A percentile compares a stretch with the other conserved stretches of the same genome.
These are phyloP conservation scores for Galago senegalensis DNA, from an alignment of 2,797 vertebrate genomes.

Conservation along the genomic window DNA sequence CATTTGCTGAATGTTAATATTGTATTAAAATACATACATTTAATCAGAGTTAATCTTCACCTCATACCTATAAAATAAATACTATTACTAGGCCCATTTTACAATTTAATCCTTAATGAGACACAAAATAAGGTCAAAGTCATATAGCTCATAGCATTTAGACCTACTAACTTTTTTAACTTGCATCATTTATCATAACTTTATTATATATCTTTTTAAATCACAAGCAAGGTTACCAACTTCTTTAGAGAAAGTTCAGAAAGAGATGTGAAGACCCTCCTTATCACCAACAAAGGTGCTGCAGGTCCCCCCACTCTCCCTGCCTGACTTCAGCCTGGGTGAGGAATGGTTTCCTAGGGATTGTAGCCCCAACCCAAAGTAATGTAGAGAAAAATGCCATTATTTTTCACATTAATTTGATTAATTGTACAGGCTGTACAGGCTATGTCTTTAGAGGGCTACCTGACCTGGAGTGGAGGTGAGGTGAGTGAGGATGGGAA, in stretches of 20 bases:
- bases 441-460: neutral
- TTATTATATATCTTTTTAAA: neutral
- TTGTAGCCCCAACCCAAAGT: neutral
- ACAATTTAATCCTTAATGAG: constrained; percentile 4
- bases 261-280: neutral
- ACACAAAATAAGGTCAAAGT: constrained; percentile 19
- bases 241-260: constrained; percentile 3
- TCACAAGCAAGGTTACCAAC: constrained; percentile 36
- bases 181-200: neutral
- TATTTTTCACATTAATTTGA: neutral
- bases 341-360: neutral
- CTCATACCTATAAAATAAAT: neutral
- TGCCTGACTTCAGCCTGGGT: neutral
- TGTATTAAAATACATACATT: neutral
- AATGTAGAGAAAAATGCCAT: neutral
- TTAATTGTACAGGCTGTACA: neutral
- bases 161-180: neutral
- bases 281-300: neutral
- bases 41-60: neutral
- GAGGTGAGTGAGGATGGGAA: neutral
- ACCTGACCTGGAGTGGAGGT: neutral
- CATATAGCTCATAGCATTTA: neutral
- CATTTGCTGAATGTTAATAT: neutral
- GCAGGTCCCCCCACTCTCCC: neutral
- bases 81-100: constrained; percentile 4